These are phyloP conservation scores for Cotesia glomerata DNA, from an alignment of 1,140 invertebrate species.

Conservation along the genomic window DNA sequence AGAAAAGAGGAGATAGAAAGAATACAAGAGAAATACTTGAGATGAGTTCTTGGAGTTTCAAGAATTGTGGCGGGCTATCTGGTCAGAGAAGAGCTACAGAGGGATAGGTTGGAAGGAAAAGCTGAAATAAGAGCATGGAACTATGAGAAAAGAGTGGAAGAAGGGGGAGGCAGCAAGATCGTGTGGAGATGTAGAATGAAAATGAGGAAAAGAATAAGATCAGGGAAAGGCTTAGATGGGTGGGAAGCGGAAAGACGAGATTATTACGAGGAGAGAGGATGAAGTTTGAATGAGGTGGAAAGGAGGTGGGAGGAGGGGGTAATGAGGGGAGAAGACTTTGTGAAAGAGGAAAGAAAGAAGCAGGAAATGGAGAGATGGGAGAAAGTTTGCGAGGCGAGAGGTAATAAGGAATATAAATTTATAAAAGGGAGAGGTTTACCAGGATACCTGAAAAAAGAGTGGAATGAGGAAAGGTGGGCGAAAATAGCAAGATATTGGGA, in stretches of 20 bases:
- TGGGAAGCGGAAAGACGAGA: background rate
- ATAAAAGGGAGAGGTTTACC: conserved; percentile 4
- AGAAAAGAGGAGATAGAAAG: no score
- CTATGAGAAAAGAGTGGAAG: conserved; percentile 11
- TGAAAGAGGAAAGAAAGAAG: background rate
- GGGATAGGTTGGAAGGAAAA: background rate
- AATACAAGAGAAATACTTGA: no score
- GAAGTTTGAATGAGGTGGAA: no score
- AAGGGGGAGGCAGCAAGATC: background rate
- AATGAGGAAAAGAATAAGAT: background rate
- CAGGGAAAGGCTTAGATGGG: background rate
- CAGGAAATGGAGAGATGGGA: background rate
- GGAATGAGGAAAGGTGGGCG: conserved; percentile 13
- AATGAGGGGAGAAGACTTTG: background rate
- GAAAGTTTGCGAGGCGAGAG: background rate
- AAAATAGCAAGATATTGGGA: conserved; percentile 1
- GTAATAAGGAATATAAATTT: conserved; percentile 14
- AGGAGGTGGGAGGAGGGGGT: background rate
- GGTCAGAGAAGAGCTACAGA: conserved; percentile 19
- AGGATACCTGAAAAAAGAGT: conserved; percentile 9
- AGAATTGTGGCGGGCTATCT: conserved; percentile 8
- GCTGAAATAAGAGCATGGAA: conserved; percentile 16
- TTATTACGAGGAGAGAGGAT: no score
- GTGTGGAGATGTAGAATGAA: conserved; percentile 1
- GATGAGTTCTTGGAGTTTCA: conserved; percentile 5